Evolutionary conservation across 1,140 invertebrate genomes (phyloP).

Genomic region (Paralvinella palmiformis): DNA sequence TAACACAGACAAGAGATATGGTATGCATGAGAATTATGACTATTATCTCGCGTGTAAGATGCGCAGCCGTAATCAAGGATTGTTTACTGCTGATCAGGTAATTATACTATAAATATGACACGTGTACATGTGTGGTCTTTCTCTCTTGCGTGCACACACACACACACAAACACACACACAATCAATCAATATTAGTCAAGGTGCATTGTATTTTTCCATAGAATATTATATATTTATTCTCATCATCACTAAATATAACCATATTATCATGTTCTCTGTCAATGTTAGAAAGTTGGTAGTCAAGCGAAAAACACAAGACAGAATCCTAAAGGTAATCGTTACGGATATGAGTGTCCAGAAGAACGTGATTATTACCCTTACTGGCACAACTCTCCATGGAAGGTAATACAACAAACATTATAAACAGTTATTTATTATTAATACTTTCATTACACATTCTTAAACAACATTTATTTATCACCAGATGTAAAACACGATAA

Average conservation of each 20-base stretch:
- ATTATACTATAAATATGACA: not conserved
- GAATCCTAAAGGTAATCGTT: constrained; percentile 41
- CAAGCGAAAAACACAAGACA: constrained; percentile 43
- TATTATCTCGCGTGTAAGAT: constrained; percentile 34
- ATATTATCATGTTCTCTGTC: not conserved
- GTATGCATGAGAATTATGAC: constrained; percentile 40
- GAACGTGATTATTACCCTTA: constrained; percentile 49
- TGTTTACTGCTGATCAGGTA: constrained; percentile 45
- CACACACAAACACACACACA: no score
- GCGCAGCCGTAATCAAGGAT: constrained; percentile 34
- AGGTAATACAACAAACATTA: constrained; percentile 26
- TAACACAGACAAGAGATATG: constrained; percentile 34
- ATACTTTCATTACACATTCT: not conserved
- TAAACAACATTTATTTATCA: not conserved
- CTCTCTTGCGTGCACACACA: no score
- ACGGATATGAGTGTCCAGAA: constrained; percentile 50
- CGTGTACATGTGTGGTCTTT: not conserved
- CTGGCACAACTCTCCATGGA: constrained; percentile 49
- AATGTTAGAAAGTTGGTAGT: constrained; percentile 18
- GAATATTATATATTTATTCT: not conserved
- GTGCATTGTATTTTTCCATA: not conserved
- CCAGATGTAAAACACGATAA: not conserved
- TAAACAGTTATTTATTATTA: not conserved
- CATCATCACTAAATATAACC: not conserved
- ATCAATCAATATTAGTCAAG: not conserved